These are phyloP conservation scores for Drosophila ambigua DNA, from an alignment of 1,140 invertebrate species.

Conservation along the genomic window DNA sequence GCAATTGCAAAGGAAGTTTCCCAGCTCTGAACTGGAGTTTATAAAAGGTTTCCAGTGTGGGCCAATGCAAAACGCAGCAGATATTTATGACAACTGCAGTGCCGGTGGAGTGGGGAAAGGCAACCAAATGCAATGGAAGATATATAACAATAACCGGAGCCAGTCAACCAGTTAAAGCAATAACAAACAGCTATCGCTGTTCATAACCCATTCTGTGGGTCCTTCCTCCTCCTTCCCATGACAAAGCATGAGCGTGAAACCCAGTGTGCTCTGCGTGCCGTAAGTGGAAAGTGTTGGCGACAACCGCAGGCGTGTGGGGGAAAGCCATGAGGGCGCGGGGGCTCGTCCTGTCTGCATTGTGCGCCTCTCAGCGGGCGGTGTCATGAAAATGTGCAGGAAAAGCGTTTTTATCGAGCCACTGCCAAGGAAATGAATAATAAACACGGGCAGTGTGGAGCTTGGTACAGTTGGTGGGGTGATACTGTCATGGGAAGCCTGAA, in stretches of 20 bases:
- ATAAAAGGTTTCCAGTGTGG: too few species aligned
- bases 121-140: constrained; percentile 17
- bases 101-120: background rate
- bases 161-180: constrained; percentile 26
- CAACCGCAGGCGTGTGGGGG: constrained; percentile 7
- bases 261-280: constrained; percentile 24
- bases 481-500: background rate
- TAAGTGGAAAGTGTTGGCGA: constrained; percentile 44
- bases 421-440: constrained; percentile 50
- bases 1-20: too few species aligned
- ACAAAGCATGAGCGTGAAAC: too few species aligned
- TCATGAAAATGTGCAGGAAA: constrained; percentile 34
- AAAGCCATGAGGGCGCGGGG: background rate
- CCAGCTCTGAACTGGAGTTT: too few species aligned
- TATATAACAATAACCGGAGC: constrained; percentile 29
- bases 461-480: constrained; percentile 6
- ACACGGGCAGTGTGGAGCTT: constrained; percentile 28
- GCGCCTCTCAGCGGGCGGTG: background rate
- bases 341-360: background rate
- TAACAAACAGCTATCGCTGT: background rate
- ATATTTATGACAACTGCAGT: constrained; percentile 46
- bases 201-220: background rate
- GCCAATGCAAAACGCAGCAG: background rate
- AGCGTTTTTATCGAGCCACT: constrained; percentile 19
- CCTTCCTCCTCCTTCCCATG: too few species aligned